Conservation (phyloP, 2,113 vertebrate genomes). For the Copsychus sechellarum region DNA sequence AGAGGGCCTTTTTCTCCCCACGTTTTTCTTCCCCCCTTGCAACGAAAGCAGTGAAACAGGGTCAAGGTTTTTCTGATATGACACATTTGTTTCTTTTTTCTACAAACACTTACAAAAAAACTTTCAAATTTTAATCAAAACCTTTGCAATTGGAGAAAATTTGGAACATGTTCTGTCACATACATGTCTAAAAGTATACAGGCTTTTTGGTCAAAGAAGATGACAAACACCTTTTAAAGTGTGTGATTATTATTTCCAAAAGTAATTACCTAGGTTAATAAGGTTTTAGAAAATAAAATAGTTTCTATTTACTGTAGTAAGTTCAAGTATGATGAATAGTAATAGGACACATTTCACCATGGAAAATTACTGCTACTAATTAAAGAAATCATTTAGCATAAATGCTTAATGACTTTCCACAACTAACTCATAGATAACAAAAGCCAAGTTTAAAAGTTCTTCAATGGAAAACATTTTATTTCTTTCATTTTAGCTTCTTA, state of each 20-base stretch:
- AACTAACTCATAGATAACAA: neutral
- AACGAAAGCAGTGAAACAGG: neutral
- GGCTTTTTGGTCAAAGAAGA: neutral
- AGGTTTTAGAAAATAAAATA: neutral
- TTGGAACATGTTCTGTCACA: neutral
- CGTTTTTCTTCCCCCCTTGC: neutral
- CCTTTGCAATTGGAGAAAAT: neutral
- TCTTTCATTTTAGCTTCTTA: neutral
- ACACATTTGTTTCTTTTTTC: neutral
- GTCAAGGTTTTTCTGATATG: neutral
- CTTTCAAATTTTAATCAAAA: neutral
- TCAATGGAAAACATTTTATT: neutral
- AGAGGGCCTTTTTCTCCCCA: rapidly evolving
- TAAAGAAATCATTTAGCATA: neutral
- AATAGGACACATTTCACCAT: neutral
- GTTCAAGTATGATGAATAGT: neutral
- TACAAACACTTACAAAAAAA: neutral
- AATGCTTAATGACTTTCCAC: neutral
- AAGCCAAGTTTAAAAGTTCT: neutral
- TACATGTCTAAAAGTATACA: neutral
- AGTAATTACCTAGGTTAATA: neutral
- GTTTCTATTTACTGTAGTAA: neutral
- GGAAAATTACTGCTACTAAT: neutral
- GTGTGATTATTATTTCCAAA: neutral
- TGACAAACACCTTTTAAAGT: neutral